phyloP scores from a whole-genome alignment of 2,797 vertebrate species.

The Amazona ochrocephala region DNA sequence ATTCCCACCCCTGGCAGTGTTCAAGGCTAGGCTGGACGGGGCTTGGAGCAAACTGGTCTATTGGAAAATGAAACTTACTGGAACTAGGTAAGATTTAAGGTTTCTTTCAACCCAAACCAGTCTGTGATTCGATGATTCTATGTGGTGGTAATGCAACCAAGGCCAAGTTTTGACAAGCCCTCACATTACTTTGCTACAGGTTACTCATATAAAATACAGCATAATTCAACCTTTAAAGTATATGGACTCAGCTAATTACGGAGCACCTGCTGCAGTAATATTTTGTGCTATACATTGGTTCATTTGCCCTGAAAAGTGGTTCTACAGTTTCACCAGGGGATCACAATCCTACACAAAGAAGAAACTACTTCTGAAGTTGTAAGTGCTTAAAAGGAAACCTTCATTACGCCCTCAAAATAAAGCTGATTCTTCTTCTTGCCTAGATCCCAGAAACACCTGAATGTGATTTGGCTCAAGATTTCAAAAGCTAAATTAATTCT shows the following conservation, averaged over 20 bases:
- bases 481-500: background rate
- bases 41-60: background rate
- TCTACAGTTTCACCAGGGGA: background rate
- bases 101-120: background rate
- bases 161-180: background rate
- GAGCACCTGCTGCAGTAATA: background rate
- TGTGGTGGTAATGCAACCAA: fast-evolving
- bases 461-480: background rate
- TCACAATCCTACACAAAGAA: background rate
- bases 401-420: background rate
- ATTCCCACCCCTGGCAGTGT: background rate
- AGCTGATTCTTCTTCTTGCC: background rate
- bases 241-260: background rate
- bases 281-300: background rate
- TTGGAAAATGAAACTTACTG: background rate
- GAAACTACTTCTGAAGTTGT: background rate
- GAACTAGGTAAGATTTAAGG: background rate
- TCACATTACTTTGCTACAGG: fast-evolving
- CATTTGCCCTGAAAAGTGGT: background rate
- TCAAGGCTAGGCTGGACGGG: background rate
- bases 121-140: background rate
- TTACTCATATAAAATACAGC: background rate
- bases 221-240: background rate
- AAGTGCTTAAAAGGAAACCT: background rate
- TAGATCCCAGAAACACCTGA: background rate